A percentile compares a stretch with the other conserved stretches of the same genome.
These are phyloP conservation scores for Rhabdomys pumilio DNA, from an alignment of 2,797 vertebrate species.

Conservation along the genomic window DNA sequence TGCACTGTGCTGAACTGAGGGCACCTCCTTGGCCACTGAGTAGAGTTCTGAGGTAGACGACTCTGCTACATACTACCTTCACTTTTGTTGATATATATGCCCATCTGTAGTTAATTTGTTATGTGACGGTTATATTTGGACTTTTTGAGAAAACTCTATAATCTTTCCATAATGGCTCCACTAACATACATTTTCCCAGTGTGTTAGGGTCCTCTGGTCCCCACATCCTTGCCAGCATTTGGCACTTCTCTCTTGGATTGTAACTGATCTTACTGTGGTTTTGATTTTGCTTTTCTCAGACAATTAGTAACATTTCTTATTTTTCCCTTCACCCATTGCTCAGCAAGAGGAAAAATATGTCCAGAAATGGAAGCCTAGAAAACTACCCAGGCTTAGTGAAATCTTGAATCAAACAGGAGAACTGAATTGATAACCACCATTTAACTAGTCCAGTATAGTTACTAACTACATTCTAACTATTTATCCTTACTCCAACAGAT, in stretches of 20 bases:
- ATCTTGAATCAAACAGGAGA: neutral
- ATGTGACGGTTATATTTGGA: neutral
- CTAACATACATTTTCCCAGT: neutral
- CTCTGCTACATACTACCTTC: neutral
- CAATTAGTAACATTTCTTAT: neutral
- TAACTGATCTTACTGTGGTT: neutral
- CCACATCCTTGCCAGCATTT: neutral
- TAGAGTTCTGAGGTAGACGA: too few species aligned
- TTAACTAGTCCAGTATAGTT: neutral
- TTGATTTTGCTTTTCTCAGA: neutral
- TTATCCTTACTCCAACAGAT: neutral
- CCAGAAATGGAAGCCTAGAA: too few species aligned
- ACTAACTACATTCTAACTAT: neutral
- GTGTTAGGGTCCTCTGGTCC: neutral
- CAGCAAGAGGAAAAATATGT: neutral
- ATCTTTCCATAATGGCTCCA: neutral
- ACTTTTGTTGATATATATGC: neutral
- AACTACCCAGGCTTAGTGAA: neutral
- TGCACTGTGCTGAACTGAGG: neutral
- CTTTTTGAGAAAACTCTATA: neutral
- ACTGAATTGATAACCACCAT: too few species aligned
- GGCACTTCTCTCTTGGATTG: neutral
- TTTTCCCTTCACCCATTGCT: neutral
- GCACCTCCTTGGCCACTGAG: neutral
- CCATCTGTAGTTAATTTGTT: neutral